Evolutionary conservation across 1,140 invertebrate genomes (phyloP), one percentile per base, ranked within the genome.

Genomic region (Caerostris extrusa): DNA sequence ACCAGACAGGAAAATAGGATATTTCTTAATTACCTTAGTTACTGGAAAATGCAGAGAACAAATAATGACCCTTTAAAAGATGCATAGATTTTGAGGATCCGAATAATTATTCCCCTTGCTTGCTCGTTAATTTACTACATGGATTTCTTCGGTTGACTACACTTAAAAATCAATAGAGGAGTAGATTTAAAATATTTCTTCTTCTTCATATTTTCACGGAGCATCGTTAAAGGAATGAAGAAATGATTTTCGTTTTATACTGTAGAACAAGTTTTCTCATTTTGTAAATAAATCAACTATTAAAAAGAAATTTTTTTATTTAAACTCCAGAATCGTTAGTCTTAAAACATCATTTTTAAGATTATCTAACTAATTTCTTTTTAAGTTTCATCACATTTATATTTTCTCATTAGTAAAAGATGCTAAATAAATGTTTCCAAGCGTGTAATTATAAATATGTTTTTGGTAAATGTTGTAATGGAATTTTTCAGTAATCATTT

Each of bases 1-100:
- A 5, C 53, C 8, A 17, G 60, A 88, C 50, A n/a, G 34, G 60
- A 57, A 88, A 88, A 64, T 50, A 88, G 56, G 55, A 88, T 88
- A 19, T 64, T 64, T 64, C 86, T 88, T 88, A 88, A 88, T 88
- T 88, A 88, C 53, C 86, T 88, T 88, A 88, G 86, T 88, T 88
- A 64, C 55, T 34, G 50, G 61, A 88, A 88, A 88, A 88, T 88
- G 60, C 53, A 50, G 61, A 53, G 86, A 61, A 64, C 58, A 88
- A 88, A 88, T 88, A 88, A 61, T 53, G 60, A 53, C n/a, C 34
- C 86, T 64, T 88, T 88, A 67, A 88, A 88, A 50, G 86, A 64
- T 64, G 61, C 61, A 64, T 88, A 6, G 86, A 34, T 67, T 88
- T 88, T 53, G 86, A 88, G 60, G 61, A 64, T 53, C 50, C 3